Evolutionary conservation across 2,113 vertebrate genomes (phyloP).

Genomic region (Pelecanoides urinatrix): DNA sequence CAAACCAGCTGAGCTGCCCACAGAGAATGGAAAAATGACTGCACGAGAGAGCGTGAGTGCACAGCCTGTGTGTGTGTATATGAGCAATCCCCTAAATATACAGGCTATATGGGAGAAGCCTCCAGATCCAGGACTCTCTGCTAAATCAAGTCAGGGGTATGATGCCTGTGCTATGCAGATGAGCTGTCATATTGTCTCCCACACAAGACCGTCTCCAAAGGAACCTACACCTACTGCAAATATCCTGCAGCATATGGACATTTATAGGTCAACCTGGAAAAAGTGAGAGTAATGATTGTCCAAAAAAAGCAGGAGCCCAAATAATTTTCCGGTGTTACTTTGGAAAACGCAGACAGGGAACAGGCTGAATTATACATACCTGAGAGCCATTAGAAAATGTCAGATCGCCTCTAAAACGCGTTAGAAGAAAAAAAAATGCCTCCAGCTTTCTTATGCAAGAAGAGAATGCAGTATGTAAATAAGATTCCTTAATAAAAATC

Average conservation of each 20-base stretch:
- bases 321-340: conserved; percentile 4
- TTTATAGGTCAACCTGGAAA: conserved; percentile 53
- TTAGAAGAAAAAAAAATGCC: not conserved
- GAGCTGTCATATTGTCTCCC: conserved; percentile 64
- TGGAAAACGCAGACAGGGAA: not conserved
- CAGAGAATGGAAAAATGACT: not conserved
- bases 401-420: not conserved
- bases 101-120: not conserved
- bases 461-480: not conserved
- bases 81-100: conserved; percentile 11
- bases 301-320: conserved; percentile 33
- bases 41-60: not conserved
- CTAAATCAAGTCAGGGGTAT: conserved; percentile 33
- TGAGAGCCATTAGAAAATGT: conserved; percentile 33
- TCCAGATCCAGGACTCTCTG: not conserved
- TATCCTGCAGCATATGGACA: conserved; percentile 54
- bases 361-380: conserved; percentile 27
- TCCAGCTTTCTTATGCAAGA: not conserved
- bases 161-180: conserved; percentile 55
- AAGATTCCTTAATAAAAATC: not conserved
- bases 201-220: conserved; percentile 51
- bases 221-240: conserved; percentile 59
- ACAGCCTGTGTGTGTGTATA: not conserved
- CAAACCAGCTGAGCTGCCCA: not conserved
- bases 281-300: conserved; percentile 9